Conservation (phyloP, 2,797 vertebrate genomes). For the Periparus ater region DNA sequence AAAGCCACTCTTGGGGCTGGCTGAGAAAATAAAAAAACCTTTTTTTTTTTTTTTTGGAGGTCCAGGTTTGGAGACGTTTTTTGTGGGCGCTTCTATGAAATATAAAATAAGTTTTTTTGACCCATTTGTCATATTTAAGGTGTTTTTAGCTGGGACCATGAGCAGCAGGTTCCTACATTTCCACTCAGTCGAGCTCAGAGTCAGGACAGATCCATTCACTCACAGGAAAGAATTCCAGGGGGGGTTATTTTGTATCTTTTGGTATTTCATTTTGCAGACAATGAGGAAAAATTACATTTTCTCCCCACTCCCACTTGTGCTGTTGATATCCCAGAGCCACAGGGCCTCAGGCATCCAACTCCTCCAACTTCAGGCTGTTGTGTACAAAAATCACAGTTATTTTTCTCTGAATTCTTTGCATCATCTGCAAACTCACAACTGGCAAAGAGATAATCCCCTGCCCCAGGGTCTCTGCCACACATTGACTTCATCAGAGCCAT, state of each 20-base stretch:
- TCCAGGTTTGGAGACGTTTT: neutral
- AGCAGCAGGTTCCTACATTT: neutral
- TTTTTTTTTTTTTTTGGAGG: neutral
- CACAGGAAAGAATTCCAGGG: neutral
- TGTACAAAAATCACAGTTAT: rapidly evolving
- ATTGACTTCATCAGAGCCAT: neutral
- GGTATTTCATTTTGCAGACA: neutral
- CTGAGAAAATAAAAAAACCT: neutral
- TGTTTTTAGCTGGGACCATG: neutral
- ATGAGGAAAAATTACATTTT: neutral
- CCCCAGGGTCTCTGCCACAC: neutral
- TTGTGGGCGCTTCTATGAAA: neutral
- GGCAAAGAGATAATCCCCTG: neutral
- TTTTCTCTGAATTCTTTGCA: neutral
- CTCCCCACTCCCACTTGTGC: neutral
- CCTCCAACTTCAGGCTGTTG: neutral
- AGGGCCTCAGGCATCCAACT: neutral
- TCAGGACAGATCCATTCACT: neutral
- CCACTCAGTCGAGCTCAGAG: neutral
- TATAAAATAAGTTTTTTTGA: neutral
- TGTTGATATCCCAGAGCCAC: neutral
- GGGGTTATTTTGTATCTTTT: neutral
- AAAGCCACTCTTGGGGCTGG: neutral
- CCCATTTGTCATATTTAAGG: neutral
- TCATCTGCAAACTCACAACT: neutral